Conservation (phyloP, 2,113 vertebrate genomes). For the Dendrocopos noguchii region DNA sequence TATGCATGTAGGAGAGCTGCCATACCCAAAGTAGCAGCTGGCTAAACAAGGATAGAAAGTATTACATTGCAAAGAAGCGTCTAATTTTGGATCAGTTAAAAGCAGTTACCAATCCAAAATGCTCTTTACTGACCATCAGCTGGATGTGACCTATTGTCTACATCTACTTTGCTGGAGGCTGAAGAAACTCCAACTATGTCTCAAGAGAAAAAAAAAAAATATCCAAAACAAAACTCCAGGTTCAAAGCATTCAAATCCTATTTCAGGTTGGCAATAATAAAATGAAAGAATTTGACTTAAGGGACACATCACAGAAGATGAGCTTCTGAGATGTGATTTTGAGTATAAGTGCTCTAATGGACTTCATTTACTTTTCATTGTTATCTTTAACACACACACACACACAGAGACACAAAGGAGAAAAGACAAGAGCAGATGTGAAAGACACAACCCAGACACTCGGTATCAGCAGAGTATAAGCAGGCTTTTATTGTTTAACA, state of each 20-base stretch:
- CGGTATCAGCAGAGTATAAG: not conserved
- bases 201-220: not conserved
- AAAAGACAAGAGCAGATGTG: not conserved
- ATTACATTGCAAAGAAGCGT: not conserved
- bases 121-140: not conserved
- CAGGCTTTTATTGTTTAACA: not conserved
- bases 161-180: not conserved
- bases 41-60: slow-evolving; percentile 5
- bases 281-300: not conserved
- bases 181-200: not conserved
- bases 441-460: not conserved
- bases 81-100: not conserved
- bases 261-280: not conserved
- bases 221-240: not conserved
- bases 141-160: not conserved
- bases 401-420: not conserved
- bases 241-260: not conserved
- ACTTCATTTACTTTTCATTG: not conserved
- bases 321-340: not conserved
- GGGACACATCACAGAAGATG: not conserved
- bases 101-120: not conserved
- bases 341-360: not conserved
- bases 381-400: not conserved
- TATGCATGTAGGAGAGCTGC: not conserved
- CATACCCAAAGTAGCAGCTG: not conserved